Conservation (phyloP, 2,888 invertebrate species). For the Bombylius major region DNA sequence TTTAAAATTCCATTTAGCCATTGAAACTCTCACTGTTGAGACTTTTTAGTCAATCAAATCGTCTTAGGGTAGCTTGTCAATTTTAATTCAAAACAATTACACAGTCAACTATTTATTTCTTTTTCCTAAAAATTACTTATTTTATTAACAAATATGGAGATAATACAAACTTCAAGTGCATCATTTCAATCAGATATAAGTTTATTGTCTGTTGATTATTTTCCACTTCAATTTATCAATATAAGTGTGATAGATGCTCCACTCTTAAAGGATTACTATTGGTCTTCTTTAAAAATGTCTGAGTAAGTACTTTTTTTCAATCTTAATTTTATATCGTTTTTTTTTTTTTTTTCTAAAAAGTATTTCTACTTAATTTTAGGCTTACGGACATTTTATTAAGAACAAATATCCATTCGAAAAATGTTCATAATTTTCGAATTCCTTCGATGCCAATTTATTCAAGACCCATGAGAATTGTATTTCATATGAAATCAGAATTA, state of each 20-base stretch:
- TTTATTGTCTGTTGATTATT: not conserved
- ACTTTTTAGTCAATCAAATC: no score
- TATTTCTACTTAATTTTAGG: not conserved
- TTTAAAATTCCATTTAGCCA: no score
- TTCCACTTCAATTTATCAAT: constrained; percentile 9
- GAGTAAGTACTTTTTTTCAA: not conserved
- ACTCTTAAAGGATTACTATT: constrained; percentile 12
- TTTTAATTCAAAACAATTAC: no score
- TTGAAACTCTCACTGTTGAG: no score
- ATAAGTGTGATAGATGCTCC: constrained; percentile 9
- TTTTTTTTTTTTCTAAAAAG: no score
- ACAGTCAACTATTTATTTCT: no score
- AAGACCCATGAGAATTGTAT: constrained; percentile 4
- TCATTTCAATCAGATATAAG: no score
- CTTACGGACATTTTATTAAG: not conserved
- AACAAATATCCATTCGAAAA: not conserved
- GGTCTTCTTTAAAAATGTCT: constrained; percentile 6
- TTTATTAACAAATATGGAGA: no score
- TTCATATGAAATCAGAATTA: constrained; percentile 3
- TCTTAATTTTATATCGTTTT: not conserved
- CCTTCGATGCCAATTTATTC: constrained; percentile 11
- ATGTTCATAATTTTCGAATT: not conserved
- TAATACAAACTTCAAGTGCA: no score
- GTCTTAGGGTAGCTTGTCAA: no score
- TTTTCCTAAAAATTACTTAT: no score